Percentiles rank a stretch among this genome's conserved stretches.
These are phyloP conservation scores for Stramonita haemastoma DNA, from an alignment of 2,888 invertebrate species.

Conservation along the genomic window DNA sequence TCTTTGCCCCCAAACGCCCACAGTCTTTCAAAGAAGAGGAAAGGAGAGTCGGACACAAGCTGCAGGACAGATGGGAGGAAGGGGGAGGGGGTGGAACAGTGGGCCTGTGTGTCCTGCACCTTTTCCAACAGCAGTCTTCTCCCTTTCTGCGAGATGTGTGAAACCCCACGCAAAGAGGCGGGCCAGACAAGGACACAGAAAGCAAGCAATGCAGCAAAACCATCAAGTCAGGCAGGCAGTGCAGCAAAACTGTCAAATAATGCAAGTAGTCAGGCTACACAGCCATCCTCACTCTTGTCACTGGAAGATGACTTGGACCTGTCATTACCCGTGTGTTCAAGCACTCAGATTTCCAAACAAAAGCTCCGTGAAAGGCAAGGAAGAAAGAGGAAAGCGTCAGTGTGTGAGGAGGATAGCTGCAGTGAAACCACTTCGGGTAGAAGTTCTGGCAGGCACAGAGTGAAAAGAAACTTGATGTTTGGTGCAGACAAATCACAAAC, in stretches of 20 bases:
- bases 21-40: neutral
- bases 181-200: neutral
- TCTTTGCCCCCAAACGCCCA: neutral
- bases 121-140: slow-evolving; percentile 66
- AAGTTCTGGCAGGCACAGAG: neutral
- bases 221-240: neutral
- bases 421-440: too few relatives aligned
- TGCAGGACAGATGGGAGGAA: neutral
- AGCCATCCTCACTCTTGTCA: neutral
- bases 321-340: neutral
- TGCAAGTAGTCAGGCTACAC: neutral
- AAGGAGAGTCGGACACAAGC: neutral
- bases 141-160: slow-evolving; percentile 71
- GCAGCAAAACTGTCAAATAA: neutral
- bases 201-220: neutral
- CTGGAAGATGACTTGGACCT: neutral
- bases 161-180: slow-evolving; percentile 57
- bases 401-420: too few relatives aligned
- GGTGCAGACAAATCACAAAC: neutral
- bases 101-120: slow-evolving; percentile 71
- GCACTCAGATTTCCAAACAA: neutral
- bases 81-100: slow-evolving; percentile 46
- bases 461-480: slow-evolving; percentile 14
- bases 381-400: neutral
- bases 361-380: neutral